Evolutionary conservation across 2,888 invertebrate species (phyloP), one percentile per base, ranked within the genome.

Genomic region (Capitulum mitella): DNA sequence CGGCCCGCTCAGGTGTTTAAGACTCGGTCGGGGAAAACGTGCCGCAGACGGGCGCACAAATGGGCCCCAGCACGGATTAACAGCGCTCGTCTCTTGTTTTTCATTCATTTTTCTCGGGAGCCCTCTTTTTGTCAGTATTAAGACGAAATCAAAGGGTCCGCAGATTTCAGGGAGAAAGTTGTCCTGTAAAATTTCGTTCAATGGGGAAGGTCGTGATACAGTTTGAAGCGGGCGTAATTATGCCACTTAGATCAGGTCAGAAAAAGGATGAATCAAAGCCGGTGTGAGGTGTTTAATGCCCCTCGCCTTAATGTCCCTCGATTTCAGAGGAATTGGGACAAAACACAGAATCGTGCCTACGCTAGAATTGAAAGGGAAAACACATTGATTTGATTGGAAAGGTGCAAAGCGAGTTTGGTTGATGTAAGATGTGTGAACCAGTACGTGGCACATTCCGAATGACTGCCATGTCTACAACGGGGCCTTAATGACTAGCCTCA

Each of bases 111-210:
- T 34, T 64, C 32, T 34, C 64, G 64, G 19, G 26, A 12, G 64
- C 16, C 12, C 64, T 32, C 64, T 34, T 64, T 64, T 64, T 64
- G 34, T 64, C 34, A 34, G 64, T 34, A 5, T 26, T 26, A 8
- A 64, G 64, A 19, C 64, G 34, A 64, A 26, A 64, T 64, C 64
- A 64, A 64, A 64, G 64, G 64, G 64, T 64, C 34, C 64, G 19
- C 64, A 34, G 64, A 34, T 3, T 34, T 19, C 32, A 32, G 32
- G 19, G 64, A 64, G 64, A 64, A 64, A 64, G 64, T 58, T 64
- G 64, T 64, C 64, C 64, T 32, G 64, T 64, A 64, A 32, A 64
- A 64, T 64, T 64, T 64, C 14, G 12, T 16, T 34, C 34, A 64
- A 64, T 34, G 34, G 34, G 8, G 34, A 64, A 34, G 64, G 64